Evolutionary conservation across 2,797 vertebrate genomes (phyloP), one percentile per base, ranked within the genome.

Genomic region (Myotis findleyi): DNA sequence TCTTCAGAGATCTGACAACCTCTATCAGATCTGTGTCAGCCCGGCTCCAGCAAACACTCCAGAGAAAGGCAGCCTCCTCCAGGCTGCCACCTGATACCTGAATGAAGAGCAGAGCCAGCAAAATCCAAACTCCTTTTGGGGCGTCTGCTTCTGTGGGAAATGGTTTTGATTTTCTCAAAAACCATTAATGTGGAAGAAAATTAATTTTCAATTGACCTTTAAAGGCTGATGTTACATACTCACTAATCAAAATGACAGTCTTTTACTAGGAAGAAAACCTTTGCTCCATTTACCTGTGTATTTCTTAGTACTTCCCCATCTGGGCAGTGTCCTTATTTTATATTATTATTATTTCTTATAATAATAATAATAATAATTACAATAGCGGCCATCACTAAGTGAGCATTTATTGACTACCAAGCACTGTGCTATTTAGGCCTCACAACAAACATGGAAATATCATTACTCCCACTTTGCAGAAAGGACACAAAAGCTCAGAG

Each of bases 1-100:
- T 97, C 90, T 84, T 85, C 55, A 0, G 95, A 92, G 97, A 95
- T 97, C 96, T 96, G 94, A 96, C 97, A 95, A 81, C 82, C 94
- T 96, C 94, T 89, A 92, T 97, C 93, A 97, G 95, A 97, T 97
- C 96, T 95, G 87, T 95, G 97, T 97, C 96, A 96, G 89, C 57
- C 87, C 2, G 36, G 88, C 97, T 97, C 90, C 93, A 83, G 86
- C 94, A 92, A 93, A 86, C 85, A 95, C 82, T 59, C 72, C 44
- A 30, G 75, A 96, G 90, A 97, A 96, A 96, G 83, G 66, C 75
- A 44, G 97, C 87, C 94, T 97, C 82, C 79, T 96, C 89, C 73
- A 72, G 53, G 88, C 96, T 93, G 95, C 96, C 86, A 97, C 86
- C 96, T 96, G 97, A 97, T 97, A 97, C 64, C 92, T 97, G 93